Evolutionary conservation across 2,888 invertebrate species (phyloP).

Genomic region (Eupsilia transversa): DNA sequence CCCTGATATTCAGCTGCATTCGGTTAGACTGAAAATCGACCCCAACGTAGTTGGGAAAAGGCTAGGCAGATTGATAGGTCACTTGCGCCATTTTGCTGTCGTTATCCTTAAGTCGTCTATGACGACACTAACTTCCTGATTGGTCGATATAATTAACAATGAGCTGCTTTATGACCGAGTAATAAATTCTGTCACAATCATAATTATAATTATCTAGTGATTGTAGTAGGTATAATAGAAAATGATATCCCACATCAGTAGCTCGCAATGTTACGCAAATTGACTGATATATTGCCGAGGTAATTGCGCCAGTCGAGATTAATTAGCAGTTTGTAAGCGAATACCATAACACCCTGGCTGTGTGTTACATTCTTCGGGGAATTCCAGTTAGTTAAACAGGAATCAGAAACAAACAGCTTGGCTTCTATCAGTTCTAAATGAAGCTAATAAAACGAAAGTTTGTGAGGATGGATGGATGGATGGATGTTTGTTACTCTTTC

Average conservation of each 20-base stretch:
- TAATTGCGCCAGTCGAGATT: conserved; percentile 49
- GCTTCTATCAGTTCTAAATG: background rate
- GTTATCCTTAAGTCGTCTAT: background rate
- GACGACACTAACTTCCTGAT: background rate
- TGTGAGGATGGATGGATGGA: no score
- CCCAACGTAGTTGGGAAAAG: no score
- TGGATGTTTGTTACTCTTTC: no score
- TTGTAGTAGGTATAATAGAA: conserved; percentile 24
- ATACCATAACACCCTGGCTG: conserved; percentile 7
- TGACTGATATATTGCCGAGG: conserved; percentile 44
- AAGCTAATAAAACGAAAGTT: no score
- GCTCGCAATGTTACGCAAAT: conserved; percentile 41
- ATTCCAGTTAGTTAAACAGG: conserved; percentile 6
- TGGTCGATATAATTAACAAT: background rate
- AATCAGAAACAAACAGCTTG: background rate
- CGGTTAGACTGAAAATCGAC: no score
- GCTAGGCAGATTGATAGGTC: no score
- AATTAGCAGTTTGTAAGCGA: conserved; percentile 43
- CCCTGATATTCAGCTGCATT: no score
- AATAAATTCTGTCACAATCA: conserved; percentile 26
- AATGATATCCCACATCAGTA: conserved; percentile 16
- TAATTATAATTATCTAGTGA: conserved; percentile 17
- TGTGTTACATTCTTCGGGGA: conserved; percentile 19
- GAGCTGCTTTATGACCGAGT: background rate
- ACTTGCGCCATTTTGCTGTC: background rate